Conservation (phyloP, 2,888 invertebrate genomes). For the Steinernema carpocapsae region DNA sequence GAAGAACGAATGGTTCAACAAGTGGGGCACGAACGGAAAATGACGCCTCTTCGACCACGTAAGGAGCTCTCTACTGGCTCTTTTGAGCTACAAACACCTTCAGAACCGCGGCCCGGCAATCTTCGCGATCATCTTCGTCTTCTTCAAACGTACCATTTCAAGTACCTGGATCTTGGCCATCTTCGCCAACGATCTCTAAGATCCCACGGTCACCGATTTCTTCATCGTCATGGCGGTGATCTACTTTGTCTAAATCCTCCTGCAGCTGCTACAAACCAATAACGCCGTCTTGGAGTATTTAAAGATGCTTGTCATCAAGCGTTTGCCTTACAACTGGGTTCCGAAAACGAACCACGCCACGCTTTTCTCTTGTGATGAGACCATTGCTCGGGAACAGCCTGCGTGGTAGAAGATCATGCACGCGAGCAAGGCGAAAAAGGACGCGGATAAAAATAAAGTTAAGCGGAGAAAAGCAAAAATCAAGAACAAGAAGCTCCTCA, state of each 20-base stretch:
- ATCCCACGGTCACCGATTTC: not conserved
- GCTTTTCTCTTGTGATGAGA: not conserved
- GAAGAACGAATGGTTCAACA: not conserved
- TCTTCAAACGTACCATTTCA: not conserved
- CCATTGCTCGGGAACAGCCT: not conserved
- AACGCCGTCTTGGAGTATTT: not conserved
- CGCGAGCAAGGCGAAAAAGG: not conserved
- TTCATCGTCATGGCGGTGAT: not conserved
- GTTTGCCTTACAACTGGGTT: not conserved
- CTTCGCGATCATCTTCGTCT: not conserved
- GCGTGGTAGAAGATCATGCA: not conserved
- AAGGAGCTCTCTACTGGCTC: not conserved
- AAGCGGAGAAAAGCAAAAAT: not conserved
- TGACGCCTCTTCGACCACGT: not conserved
- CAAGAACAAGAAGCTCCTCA: not conserved
- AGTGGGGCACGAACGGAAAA: not conserved
- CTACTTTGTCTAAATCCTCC: not conserved
- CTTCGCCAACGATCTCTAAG: conserved; percentile 16
- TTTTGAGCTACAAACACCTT: not conserved
- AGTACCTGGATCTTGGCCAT: not conserved
- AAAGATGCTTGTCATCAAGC: not conserved
- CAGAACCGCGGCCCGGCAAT: not conserved
- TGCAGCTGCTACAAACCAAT: not conserved
- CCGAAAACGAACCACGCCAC: not conserved
- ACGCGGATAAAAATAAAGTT: not conserved